These are phyloP conservation scores for Drosophila leontia DNA, from an alignment of 1,140 invertebrate genomes.

Conservation along the genomic window DNA sequence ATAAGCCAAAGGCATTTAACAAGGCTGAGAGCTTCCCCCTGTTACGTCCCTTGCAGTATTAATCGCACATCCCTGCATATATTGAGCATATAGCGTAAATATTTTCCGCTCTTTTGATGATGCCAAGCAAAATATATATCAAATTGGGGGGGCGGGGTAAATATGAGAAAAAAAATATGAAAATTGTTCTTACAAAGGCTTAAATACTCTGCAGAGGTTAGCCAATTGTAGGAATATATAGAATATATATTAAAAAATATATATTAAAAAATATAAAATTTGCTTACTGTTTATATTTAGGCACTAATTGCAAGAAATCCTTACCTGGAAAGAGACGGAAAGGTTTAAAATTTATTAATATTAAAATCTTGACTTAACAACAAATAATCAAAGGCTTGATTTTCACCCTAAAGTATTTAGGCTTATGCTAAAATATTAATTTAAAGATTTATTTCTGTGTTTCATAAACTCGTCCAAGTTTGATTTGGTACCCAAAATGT, in stretches of 20 bases:
- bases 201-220: not conserved
- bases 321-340: constrained; percentile 17
- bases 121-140: constrained; percentile 3
- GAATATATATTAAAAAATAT: not conserved
- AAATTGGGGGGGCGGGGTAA: not conserved
- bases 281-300: not conserved
- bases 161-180: not conserved
- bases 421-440: too few relatives aligned
- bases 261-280: not conserved
- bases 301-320: not conserved
- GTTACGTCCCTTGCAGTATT: not conserved
- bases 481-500: not conserved
- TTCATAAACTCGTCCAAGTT: not conserved
- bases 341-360: not conserved
- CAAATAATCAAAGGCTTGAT: not conserved
- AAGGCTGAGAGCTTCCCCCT: not conserved
- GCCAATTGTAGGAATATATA: not conserved
- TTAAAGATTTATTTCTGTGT: not conserved
- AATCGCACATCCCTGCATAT: constrained; percentile 45
- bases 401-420: not conserved
- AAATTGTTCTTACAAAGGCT: not conserved
- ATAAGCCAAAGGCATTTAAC: constrained; percentile 70
- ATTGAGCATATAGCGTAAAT: constrained; percentile 33
- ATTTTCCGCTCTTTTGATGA: constrained; percentile 55
- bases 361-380: not conserved